Evolutionary conservation across 92 coral and sea anemone genomes (phyloP).

Genomic region (Diadumene lineata): DNA sequence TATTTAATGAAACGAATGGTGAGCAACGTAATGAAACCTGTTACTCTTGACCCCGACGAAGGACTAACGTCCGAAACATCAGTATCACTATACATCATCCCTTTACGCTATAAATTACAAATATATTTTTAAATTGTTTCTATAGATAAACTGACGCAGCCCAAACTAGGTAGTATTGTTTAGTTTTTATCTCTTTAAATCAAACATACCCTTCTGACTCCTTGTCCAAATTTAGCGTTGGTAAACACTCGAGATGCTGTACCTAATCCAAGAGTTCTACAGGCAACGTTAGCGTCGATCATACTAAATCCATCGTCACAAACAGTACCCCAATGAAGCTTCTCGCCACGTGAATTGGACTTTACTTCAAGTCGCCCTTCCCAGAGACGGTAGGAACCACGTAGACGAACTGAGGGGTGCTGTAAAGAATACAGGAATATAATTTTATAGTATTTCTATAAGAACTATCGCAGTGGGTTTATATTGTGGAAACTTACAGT

Average conservation of each 20-base stretch:
- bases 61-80: too few relatives aligned
- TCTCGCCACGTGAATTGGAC: background rate
- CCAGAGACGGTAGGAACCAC: slow-evolving; percentile 65
- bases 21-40: too few relatives aligned
- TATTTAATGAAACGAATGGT: too few relatives aligned
- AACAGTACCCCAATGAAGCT: slow-evolving; percentile 75
- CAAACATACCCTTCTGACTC: slow-evolving; percentile 61
- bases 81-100: too few relatives aligned
- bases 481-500: too few relatives aligned
- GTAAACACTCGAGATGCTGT: slow-evolving; percentile 67
- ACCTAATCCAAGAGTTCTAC: slow-evolving; percentile 92
- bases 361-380: slow-evolving; percentile 92
- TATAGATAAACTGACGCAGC: too few relatives aligned
- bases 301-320: slow-evolving; percentile 79
- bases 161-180: background rate
- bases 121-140: too few relatives aligned
- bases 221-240: slow-evolving; percentile 82
- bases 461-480: too few relatives aligned
- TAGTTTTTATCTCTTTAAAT: background rate
- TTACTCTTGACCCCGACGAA: too few relatives aligned
- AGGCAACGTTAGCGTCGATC: slow-evolving; percentile 74
- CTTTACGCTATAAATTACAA: too few relatives aligned
- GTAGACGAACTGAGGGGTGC: slow-evolving; percentile 65
- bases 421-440: too few relatives aligned
- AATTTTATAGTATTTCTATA: too few relatives aligned